Base-by-base conservation (phyloP, 2,113 vertebrate genomes). In the Recurvirostra avosetta region DNA sequence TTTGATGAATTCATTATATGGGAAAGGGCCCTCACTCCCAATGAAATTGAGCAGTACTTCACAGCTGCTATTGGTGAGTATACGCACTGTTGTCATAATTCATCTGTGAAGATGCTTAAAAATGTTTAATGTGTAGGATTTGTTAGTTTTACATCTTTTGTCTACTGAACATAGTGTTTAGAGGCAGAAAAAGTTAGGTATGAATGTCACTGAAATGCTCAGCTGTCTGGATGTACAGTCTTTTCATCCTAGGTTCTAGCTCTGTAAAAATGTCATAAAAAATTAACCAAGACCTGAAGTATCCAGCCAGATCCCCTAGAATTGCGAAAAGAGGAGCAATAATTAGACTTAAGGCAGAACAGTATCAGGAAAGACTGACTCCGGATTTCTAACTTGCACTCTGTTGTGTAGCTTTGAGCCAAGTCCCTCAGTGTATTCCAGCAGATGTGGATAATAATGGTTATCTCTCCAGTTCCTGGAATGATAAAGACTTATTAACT, bases 1-100 rank as follows among this genome's bases (percentile, higher is more conserved):
- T 99, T 99, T 5, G 99, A 99, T 16, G 99, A 99, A 92, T 99
- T 99, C 78, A 96, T 99, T 92, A 99, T 99, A 95, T 99, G 99
- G 99, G 99, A 99, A 47, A 94, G 98, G 43, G 99, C 99, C 1
- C 99, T 99, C 50, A 98, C 97, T 0, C 96, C 99, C 1, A 52
- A 21, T 0, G 99, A 99, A 77, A 93, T 99, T 7, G n/a, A 89
- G 50, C 98, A 98, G 55, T 99, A 99, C 97, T 99, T 99, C 93
- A 98, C 96, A 5, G 99, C 99, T 8, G 98, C 99, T 32, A 25
- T 97, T 13, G 99, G 99, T 99, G 98, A 97, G 98, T 97, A 68
- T 5, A 2, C 11, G 40, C 7, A 4, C 0, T 12, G 41, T 7
- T 38, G 47, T 36, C 11, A 4, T 29, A 32, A 30, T 20, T 26